phyloP scores from a whole-genome alignment of 2,113 vertebrate genomes.

The Bathybates hornii region DNA sequence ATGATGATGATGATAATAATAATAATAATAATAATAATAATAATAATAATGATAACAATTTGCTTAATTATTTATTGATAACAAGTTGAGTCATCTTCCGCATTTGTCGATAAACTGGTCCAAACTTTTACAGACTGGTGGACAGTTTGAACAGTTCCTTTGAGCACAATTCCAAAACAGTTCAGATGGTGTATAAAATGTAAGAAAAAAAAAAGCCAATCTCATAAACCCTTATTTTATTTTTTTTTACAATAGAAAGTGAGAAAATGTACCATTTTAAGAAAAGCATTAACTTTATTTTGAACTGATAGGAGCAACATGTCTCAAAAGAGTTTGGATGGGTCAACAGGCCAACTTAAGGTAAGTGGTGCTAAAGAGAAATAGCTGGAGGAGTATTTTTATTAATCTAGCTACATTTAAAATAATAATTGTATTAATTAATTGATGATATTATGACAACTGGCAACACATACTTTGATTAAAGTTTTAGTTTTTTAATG shows the following conservation, averaged over 20 bases:
- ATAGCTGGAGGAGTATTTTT: neutral
- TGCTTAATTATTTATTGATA: neutral
- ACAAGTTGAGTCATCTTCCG: neutral
- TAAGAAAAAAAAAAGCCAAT: neutral
- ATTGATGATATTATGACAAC: neutral
- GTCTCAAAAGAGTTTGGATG: neutral
- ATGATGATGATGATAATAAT: neutral
- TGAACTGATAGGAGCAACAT: neutral
- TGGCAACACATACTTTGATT: neutral
- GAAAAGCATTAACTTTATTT: neutral
- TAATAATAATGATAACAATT: neutral
- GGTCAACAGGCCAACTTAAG: neutral
- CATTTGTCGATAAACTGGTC: neutral
- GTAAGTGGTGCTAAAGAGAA: neutral
- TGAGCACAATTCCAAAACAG: neutral
- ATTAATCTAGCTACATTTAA: neutral
- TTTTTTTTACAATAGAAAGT: neutral
- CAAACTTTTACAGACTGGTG: neutral
- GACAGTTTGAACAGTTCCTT: neutral
- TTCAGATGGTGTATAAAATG: neutral
- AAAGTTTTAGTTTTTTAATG: neutral
- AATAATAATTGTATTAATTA: fast-evolving
- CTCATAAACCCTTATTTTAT: neutral
- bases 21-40: too few relatives aligned
- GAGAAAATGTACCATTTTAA: neutral